Evolutionary conservation across 1,140 invertebrate genomes (phyloP).

Genomic region (Apis florea): DNA sequence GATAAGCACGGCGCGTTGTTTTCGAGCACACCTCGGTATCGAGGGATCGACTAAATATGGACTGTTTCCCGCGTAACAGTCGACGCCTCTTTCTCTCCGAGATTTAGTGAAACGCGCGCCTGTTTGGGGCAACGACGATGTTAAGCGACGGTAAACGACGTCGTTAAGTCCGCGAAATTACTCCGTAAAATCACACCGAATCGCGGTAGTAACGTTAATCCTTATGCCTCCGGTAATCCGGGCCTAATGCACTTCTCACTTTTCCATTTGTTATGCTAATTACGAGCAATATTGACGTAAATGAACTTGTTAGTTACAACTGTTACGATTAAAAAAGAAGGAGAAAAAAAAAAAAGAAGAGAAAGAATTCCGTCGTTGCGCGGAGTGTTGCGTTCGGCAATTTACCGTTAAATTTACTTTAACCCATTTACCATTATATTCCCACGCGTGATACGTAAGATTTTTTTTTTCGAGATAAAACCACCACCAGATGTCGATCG

Average conservation of each 20-base stretch:
- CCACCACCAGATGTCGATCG: too few species aligned
- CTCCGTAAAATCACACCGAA: constrained; percentile 53
- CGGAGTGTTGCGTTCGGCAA: neutral
- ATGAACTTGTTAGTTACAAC: constrained; percentile 22
- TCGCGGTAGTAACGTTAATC: constrained; percentile 35
- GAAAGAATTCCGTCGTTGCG: too few species aligned
- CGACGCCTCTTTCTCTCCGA: constrained; percentile 8
- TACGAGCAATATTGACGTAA: constrained; percentile 5
- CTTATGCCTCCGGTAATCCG: constrained; percentile 4
- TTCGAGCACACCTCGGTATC: constrained; percentile 24
- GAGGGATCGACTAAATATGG: constrained; percentile 37
- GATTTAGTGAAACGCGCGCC: constrained; percentile 53
- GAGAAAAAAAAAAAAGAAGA: too few species aligned
- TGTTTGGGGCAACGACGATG: constrained; percentile 28
- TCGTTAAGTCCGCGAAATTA: constrained; percentile 55
- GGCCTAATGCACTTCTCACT: constrained; percentile 8
- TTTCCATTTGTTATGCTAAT: neutral
- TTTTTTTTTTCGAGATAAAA: fast-evolving
- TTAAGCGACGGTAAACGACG: constrained; percentile 52
- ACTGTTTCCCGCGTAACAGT: constrained; percentile 10
- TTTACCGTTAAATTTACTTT: too few species aligned
- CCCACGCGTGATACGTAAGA: too few species aligned
- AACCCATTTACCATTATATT: too few species aligned
- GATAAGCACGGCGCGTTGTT: constrained; percentile 45
- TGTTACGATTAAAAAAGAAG: neutral